Evolutionary conservation across 2,888 invertebrate species (phyloP).

Genomic region (Eretmocerus hayati): DNA sequence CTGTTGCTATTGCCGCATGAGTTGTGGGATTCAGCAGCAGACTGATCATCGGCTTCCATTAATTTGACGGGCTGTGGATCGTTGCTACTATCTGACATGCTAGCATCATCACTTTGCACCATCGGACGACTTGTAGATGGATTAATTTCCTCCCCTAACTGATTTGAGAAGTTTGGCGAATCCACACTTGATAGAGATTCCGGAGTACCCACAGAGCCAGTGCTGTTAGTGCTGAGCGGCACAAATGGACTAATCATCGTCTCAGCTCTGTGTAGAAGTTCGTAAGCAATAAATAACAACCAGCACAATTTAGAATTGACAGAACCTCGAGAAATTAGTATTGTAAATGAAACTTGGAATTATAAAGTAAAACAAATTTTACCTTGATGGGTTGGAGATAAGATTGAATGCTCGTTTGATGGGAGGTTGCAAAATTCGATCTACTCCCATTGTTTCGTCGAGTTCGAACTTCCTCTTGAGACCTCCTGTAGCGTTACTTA

Average conservation of each 20-base stretch:
- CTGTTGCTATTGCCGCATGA: slow-evolving; percentile 10
- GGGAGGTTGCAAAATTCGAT: slow-evolving; percentile 41
- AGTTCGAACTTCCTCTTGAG: slow-evolving; percentile 62
- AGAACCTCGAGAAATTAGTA: not conserved
- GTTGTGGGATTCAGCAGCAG: not conserved
- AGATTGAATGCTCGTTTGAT: slow-evolving; percentile 42
- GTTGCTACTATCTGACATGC: slow-evolving; percentile 37
- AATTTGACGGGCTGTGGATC: slow-evolving; percentile 12
- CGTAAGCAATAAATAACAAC: too few relatives aligned
- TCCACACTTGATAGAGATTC: slow-evolving; percentile 57
- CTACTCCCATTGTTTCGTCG: slow-evolving; percentile 46
- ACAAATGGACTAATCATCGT: slow-evolving; percentile 44
- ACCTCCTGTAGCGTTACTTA: slow-evolving; percentile 35
- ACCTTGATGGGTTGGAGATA: slow-evolving; percentile 43
- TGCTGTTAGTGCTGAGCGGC: slow-evolving; percentile 12
- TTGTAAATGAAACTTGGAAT: not conserved
- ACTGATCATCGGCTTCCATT: slow-evolving; percentile 12
- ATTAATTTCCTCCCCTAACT: slow-evolving; percentile 49
- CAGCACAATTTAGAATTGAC: too few relatives aligned
- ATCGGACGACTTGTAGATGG: slow-evolving; percentile 49
- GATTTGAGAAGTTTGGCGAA: slow-evolving; percentile 54
- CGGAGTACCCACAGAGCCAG: slow-evolving; percentile 54
- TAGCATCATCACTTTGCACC: slow-evolving; percentile 42
- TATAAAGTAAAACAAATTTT: slow-evolving; percentile 10
- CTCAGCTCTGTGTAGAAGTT: slow-evolving; percentile 39